Base-by-base conservation (phyloP, 2,113 vertebrate species). In the Callipepla squamata region DNA sequence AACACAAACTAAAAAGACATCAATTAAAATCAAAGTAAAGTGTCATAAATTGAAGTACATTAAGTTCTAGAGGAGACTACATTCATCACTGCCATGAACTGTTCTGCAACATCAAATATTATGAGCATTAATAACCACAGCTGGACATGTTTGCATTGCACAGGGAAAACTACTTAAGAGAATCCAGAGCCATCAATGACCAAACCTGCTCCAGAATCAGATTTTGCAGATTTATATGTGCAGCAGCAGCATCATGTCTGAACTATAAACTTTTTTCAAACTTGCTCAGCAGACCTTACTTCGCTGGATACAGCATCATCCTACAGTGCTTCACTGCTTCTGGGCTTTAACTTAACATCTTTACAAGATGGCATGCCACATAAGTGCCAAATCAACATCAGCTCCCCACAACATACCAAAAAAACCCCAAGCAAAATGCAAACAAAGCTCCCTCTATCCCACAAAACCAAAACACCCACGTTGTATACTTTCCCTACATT, bases 341-440 rank as follows among this genome's bases (percentile, higher is more conserved):
- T 53, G 51, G 30, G 22, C 40, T 80, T 78, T 69, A 83, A 75
- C 13, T 21, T 62, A 40, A 57, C 15, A 44, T 6, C 12, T 69
- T 30, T 47, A 32, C 5, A 40, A 7, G 68, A 0, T 26, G n/a
- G 44, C 3, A 0, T 16, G 13, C 44, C 68, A 38, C 18, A 28
- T 40, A 17, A n/a, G 28, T 13, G 34, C 3, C 36, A 55, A 65
- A 88, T 17, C 21, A 62, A 13, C 28, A 66, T 32, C 45, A 89
- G 40, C 32, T 51, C 8, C 36, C 30, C 2, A 4, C 28, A 58
- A 42, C 3, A 57, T 0, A 55, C 5, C 67, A 72, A 59, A 32
- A 59, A 13, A 40, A 30, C 14, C 57, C 14, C 23, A 26, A 38
- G 40, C 36, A 40, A 38, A 63, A 40, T 5, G 20, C 22, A 63